These are phyloP conservation scores for Potamarius usumacintae DNA, from an alignment of 2,113 vertebrate species.

Conservation along the genomic window DNA sequence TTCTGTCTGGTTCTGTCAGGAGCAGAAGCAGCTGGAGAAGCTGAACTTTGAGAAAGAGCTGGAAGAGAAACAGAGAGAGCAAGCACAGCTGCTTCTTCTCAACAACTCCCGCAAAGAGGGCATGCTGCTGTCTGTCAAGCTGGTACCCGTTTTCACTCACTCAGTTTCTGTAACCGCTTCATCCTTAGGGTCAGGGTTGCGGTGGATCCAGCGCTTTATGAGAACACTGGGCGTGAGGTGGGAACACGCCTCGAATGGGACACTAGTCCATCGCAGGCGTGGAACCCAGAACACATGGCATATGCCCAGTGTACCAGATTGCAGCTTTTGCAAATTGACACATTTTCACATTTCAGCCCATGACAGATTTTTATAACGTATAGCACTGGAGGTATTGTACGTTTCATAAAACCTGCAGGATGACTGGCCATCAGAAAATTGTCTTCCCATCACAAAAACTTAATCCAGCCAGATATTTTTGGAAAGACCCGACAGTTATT, in stretches of 20 bases:
- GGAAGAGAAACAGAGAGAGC: conserved; percentile 80
- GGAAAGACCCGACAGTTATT: background rate
- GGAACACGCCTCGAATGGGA: background rate
- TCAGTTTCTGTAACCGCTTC: background rate
- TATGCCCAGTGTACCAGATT: background rate
- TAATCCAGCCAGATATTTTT: background rate
- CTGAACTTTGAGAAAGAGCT: conserved; percentile 85
- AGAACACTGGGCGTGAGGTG: background rate
- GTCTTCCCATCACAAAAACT: background rate
- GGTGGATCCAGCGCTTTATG: background rate
- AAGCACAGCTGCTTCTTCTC: conserved; percentile 81
- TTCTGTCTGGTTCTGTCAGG: conserved; percentile 66
- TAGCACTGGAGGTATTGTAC: background rate
- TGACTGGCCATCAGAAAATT: background rate
- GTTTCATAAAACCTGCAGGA: background rate
- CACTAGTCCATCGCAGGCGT: background rate
- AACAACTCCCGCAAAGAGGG: conserved; percentile 80
- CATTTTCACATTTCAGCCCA: background rate
- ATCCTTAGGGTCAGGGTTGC: background rate
- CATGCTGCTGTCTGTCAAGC: conserved; percentile 84
- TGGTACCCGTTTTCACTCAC: conserved; percentile 68
- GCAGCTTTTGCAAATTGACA: background rate
- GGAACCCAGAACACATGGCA: background rate
- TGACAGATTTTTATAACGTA: background rate
- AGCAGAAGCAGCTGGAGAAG: conserved; percentile 84